phyloP scores from a whole-genome alignment of 2,797 vertebrate genomes.

The Microctenopoma steveboyesi region DNA sequence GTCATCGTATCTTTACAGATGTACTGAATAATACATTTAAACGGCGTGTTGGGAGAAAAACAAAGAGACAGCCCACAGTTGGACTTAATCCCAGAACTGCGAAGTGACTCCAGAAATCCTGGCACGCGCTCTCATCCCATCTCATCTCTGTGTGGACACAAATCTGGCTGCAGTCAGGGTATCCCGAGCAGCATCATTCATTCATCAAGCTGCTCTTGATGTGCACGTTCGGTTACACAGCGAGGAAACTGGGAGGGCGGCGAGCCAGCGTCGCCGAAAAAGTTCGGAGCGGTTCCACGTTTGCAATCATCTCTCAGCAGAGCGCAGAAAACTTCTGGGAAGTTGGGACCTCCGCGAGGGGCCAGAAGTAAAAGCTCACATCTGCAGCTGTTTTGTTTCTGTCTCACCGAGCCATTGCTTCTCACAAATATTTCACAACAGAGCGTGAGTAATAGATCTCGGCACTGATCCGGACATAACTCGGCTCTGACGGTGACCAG shows the following conservation, averaged over 20 bases:
- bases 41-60: background rate
- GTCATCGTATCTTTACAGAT: background rate
- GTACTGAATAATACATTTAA: background rate
- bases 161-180: constrained; percentile 24
- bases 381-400: background rate
- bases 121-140: background rate
- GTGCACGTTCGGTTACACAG: constrained; percentile 1
- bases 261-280: constrained; percentile 12
- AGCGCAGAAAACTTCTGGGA: background rate
- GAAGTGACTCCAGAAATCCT: constrained; percentile 8
- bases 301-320: constrained; percentile 21
- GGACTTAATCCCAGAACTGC: constrained; percentile 9
- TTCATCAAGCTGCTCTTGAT: constrained; percentile 40
- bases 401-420: background rate
- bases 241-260: constrained; percentile 24
- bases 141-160: constrained; percentile 6
- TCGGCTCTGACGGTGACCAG: too few relatives aligned
- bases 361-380: background rate
- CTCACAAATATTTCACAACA: background rate
- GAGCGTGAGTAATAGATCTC: background rate
- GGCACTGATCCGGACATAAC: background rate
- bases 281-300: constrained; percentile 11
- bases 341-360: constrained; percentile 8
- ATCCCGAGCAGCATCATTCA: constrained; percentile 24
- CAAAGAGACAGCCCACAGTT: background rate